Evolutionary conservation across 2,113 vertebrate species (phyloP), one percentile per base, ranked within the genome.

Genomic region (Hippocampus comes): DNA sequence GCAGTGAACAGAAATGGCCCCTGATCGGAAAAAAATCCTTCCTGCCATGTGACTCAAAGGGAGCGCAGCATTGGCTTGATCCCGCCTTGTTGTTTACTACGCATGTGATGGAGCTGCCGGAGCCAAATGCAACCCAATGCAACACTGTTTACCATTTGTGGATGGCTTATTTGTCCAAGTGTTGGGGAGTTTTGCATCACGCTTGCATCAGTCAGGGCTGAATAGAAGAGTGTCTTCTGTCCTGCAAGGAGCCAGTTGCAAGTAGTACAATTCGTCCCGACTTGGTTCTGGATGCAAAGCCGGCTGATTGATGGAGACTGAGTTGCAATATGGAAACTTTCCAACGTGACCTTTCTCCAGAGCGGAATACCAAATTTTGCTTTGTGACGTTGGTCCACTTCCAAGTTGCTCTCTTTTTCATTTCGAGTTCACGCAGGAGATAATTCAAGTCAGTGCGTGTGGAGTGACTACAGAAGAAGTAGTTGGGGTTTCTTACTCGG

Each of bases 161-260:
- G 71, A 71, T 84, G 71, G 75, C 79, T 65, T 64, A 72, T 68
- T 70, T 23, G 68, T 79, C 70, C 76, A 63, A 78, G 70, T 76
- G 30, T 81, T 86, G 82, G 81, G 78, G 75, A 59, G 30, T 75
- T 84, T 89, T 87, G 49, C 84, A 72, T 78, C 82, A 85, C 79
- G 75, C 84, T 90, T 89, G 89, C 87, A 86, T 91, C 89, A 91
- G 68, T 74, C 75, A 2, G 64, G 43, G 80, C 83, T 87, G 78
- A 89, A 83, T 89, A 74, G 80, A 85, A 83, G 82, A 86, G 73
- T 61, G 71, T 56, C 48, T 72, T 73, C 63, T 83, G 72, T 81
- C 67, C 43, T 70, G 63, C 25, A 4, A 18, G 71, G 68, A 71
- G 68, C 72, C 71, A 27, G 38, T 25, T 46, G n/a, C 20, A 18